Evolutionary conservation across 2,888 invertebrate species (phyloP), one percentile per base, ranked within the genome.

Genomic region (Himalopsyche japonica): DNA sequence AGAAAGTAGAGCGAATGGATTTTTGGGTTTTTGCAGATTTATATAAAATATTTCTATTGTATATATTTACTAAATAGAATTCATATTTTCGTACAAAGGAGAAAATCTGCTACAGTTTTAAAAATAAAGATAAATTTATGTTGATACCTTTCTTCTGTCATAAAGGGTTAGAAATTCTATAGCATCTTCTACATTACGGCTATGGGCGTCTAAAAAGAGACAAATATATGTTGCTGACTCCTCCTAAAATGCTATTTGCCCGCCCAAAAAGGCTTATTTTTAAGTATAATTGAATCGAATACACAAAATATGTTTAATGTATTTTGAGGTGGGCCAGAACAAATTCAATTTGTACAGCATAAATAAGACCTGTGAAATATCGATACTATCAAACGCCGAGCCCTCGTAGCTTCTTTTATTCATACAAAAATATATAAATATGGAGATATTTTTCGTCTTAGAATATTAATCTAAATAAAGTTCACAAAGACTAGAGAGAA

Each of bases 251-350:
- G 34, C 76, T 76, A 57, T 57, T 34, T 32, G 34, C 76, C 76
- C 76, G 76, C 76, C 76, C 76, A 76, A 76, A 76, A 76, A 30
- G 76, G 76, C 30, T 76, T 76, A 76, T 76, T 76, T 34, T 76
- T 76, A 76, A 76, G 76, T 76, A 76, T 76, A 76, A 76, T 76
- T 76, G 76, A 76, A 76, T 76, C 27, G 32, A 76, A 76, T 76
- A 76, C 76, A 32, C 76, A 76, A 76, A 76, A 76, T 76, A 34
- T 76, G 34, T 76, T 76, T 76, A 34, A 76, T 32, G 76, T 30
- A 32, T 76, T 76, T 76, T 32, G 32, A 30, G 76, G 76, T 34
- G 76, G 76, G 76, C 76, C 57, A 20, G 20, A 57, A 57, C 57
- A n/a, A 57, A 57, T 57, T 57, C 57, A 57, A 57, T 57, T 57